Conservation (phyloP, 1,140 invertebrate genomes). For the Drosophila parabipectinata region DNA sequence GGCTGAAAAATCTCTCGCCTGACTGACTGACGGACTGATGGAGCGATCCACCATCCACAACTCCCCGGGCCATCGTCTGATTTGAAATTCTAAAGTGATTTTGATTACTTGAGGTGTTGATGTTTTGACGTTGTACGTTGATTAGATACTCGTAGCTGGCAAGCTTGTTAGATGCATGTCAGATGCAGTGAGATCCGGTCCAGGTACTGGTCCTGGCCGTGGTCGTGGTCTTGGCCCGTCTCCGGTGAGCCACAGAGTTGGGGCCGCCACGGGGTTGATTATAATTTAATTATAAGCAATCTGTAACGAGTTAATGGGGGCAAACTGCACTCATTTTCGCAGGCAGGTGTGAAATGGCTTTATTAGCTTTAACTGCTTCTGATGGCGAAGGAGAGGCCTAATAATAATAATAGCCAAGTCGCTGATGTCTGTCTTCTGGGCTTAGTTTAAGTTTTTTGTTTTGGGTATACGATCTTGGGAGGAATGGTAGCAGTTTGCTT, state of each 20-base stretch:
- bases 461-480: neutral
- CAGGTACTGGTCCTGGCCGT: too few species aligned
- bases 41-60: conserved; percentile 11
- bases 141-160: conserved; percentile 71
- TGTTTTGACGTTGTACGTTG: conserved; percentile 82
- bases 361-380: conserved; percentile 64
- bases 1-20: conserved; percentile 44
- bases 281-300: conserved; percentile 82
- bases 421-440: conserved; percentile 54
- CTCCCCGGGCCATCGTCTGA: conserved; percentile 67
- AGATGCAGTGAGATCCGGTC: conserved; percentile 20
- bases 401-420: conserved; percentile 1
- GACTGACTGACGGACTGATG: conserved; percentile 45
- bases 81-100: conserved; percentile 83
- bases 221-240: neutral
- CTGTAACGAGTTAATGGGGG: conserved; percentile 74
- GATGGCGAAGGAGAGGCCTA: conserved; percentile 32
- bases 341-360: conserved; percentile 80
- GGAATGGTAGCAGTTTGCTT: conserved; percentile 5
- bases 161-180: conserved; percentile 81
- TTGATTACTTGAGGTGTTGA: conserved; percentile 83
- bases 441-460: conserved; percentile 12
- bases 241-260: conserved; percentile 21
- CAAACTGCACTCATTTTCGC: conserved; percentile 66
- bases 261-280: conserved; percentile 64